phyloP scores from a whole-genome alignment of 2,797 vertebrate genomes.

The Bryconaethiops microstoma region DNA sequence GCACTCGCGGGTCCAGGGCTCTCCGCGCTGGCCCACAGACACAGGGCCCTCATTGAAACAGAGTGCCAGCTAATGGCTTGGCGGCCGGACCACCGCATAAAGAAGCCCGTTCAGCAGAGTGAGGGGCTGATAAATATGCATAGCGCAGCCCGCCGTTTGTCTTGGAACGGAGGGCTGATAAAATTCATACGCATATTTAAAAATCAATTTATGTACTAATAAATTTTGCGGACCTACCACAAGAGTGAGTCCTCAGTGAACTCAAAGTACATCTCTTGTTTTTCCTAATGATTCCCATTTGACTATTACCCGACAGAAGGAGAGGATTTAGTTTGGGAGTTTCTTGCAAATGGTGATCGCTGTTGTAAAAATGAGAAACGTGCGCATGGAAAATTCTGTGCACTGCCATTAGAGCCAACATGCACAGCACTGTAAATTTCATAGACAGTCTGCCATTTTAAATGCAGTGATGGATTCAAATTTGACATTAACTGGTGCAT shows the following conservation, averaged over 20 bases:
- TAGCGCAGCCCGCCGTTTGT: conserved; percentile 68
- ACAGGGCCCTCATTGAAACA: conserved; percentile 77
- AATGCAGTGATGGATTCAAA: conserved; percentile 38
- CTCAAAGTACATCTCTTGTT: conserved; percentile 58
- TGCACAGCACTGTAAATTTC: conserved; percentile 48
- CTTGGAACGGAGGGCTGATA: conserved; percentile 74
- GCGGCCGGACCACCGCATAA: conserved; percentile 71
- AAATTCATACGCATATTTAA: conserved; percentile 74
- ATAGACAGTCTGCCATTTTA: conserved; percentile 51
- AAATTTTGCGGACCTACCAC: conserved; percentile 77
- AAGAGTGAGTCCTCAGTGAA: conserved; percentile 72
- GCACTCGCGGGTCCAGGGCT: conserved; percentile 60
- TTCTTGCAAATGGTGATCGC: conserved; percentile 60
- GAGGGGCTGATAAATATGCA: conserved; percentile 71
- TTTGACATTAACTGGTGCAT: conserved; percentile 41
- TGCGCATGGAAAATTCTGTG: conserved; percentile 65
- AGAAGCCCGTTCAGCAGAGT: conserved; percentile 70
- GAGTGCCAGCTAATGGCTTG: conserved; percentile 68
- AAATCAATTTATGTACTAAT: conserved; percentile 80
- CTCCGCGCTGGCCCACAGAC: conserved; percentile 64
- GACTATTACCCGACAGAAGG: conserved; percentile 55
- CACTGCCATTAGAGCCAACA: conserved; percentile 43
- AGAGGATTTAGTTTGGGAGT: conserved; percentile 44
- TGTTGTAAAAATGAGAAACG: conserved; percentile 61
- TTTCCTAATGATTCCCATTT: conserved; percentile 46